Percentiles rank a stretch among this genome's conserved stretches.
Evolutionary conservation across 2,113 vertebrate genomes (phyloP).

Genomic region (Phodopus roborovskii): DNA sequence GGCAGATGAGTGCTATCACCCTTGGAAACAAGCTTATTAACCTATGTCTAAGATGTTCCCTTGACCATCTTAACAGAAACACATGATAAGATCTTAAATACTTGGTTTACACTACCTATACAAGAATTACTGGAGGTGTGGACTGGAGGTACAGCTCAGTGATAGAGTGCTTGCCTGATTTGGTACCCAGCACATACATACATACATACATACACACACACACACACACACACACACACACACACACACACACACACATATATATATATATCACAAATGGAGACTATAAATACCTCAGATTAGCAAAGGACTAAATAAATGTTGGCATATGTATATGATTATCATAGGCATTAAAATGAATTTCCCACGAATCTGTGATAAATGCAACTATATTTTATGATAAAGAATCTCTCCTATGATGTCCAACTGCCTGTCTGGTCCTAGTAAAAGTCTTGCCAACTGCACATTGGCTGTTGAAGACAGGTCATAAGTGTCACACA

Average conservation of each 20-base stretch:
- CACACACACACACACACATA: no score
- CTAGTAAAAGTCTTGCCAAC: background rate
- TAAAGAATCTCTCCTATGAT: background rate
- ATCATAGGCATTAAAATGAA: background rate
- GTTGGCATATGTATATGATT: background rate
- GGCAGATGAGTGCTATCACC: background rate
- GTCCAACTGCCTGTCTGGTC: background rate
- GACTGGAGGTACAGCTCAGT: background rate
- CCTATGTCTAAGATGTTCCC: background rate
- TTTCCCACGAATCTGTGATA: background rate
- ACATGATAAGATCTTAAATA: background rate
- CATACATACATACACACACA: no score
- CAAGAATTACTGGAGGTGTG: background rate
- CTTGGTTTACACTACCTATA: background rate
- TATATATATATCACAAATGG: background rate
- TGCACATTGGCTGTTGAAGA: background rate
- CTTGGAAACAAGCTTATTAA: background rate
- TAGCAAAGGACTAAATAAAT: conserved; percentile 24
- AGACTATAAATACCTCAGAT: background rate
- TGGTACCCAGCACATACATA: background rate
- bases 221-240: no score
- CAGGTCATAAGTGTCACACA: background rate
- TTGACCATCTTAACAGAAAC: background rate
- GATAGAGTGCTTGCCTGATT: background rate
- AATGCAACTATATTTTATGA: conserved; percentile 27